phyloP scores from a whole-genome alignment of 2,888 invertebrate genomes.

The Lordiphosa fenestrarum region DNA sequence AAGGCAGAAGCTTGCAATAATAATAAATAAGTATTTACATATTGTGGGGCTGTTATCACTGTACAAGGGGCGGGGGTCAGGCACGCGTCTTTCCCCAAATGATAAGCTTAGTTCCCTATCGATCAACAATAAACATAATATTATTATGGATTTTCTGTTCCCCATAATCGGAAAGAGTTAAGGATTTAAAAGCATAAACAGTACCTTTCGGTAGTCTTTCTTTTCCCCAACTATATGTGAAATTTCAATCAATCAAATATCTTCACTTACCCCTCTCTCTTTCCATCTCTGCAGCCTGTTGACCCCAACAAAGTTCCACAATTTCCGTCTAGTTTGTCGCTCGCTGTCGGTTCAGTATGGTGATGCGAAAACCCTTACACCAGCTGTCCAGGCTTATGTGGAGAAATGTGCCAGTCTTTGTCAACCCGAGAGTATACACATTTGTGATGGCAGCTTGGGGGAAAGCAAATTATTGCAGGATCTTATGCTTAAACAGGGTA shows the following conservation, averaged over 20 bases:
- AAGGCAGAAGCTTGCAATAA: conserved; percentile 19
- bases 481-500: conserved; percentile 89
- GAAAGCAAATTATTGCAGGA: conserved; percentile 89
- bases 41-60: neutral
- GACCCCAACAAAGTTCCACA: conserved; percentile 31
- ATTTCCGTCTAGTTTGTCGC: conserved; percentile 62
- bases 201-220: too few species aligned
- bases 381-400: conserved; percentile 84
- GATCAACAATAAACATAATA: neutral
- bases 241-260: neutral
- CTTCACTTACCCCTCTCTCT: neutral
- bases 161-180: too few species aligned
- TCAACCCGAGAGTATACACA: conserved; percentile 91
- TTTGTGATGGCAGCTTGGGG: conserved; percentile 94
- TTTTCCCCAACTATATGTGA: too few species aligned
- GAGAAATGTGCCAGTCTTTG: conserved; percentile 91
- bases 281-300: conserved; percentile 23
- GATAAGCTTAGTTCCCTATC: neutral
- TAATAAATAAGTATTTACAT: conserved; percentile 17
- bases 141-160: too few species aligned
- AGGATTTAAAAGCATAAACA: too few species aligned
- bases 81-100: conserved; percentile 3
- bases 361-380: conserved; percentile 80
- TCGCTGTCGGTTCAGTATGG: conserved; percentile 77
- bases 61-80: neutral